Percentiles rank a stretch among this genome's conserved stretches.
These are phyloP conservation scores for Stratiomys singularior DNA, from an alignment of 2,888 invertebrate genomes.

Conservation along the genomic window DNA sequence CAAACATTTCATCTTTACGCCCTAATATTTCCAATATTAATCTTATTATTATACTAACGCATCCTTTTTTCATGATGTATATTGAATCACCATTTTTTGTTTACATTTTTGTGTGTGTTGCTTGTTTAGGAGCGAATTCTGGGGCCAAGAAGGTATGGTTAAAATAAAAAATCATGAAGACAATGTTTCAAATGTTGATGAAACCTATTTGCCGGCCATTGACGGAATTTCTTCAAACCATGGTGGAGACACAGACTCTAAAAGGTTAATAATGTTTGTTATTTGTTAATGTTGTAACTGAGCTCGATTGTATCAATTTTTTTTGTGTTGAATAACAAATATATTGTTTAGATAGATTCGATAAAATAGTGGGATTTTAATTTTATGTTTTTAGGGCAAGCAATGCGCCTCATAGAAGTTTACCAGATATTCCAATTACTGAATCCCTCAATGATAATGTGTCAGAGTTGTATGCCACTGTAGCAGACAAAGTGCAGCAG, in stretches of 20 bases:
- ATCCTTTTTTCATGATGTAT: no score
- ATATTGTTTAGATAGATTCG: background rate
- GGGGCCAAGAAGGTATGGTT: conserved; percentile 78
- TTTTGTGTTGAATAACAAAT: background rate
- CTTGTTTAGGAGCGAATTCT: conserved; percentile 72
- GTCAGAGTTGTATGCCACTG: conserved; percentile 87
- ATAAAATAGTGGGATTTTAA: background rate
- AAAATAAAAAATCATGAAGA: conserved; percentile 77
- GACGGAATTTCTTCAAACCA: conserved; percentile 60
- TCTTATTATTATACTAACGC: no score
- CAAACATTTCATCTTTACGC: no score
- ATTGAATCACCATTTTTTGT: conserved; percentile 30
- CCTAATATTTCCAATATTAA: no score
- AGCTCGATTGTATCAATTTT: conserved; percentile 7
- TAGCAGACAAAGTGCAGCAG: conserved; percentile 70
- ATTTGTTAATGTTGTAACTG: background rate
- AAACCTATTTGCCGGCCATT: conserved; percentile 37
- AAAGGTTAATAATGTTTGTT: conserved; percentile 51
- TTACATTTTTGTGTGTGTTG: conserved; percentile 45
- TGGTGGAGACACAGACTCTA: conserved; percentile 57
- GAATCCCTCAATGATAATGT: conserved; percentile 79
- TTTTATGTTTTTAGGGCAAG: conserved; percentile 59
- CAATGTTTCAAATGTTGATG: conserved; percentile 64
- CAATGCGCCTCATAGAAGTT: conserved; percentile 75
- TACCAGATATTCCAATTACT: conserved; percentile 85